phyloP scores from a whole-genome alignment of 2,888 invertebrate genomes.

The Amaurobius ferox region DNA sequence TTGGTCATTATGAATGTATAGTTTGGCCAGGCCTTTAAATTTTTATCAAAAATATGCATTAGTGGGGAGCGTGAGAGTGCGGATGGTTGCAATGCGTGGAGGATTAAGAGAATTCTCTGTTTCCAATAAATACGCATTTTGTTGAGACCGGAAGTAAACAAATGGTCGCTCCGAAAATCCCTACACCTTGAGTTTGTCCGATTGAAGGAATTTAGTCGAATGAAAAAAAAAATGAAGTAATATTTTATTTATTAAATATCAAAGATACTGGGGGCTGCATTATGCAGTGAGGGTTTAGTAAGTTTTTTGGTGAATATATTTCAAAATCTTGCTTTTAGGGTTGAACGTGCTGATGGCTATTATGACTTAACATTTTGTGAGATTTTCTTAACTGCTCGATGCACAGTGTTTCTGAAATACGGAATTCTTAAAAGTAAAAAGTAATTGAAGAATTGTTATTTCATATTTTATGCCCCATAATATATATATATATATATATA shows the following conservation, averaged over 20 bases:
- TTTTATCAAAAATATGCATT: constrained; percentile 42
- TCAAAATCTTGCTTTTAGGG: background rate
- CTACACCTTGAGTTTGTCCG: constrained; percentile 39
- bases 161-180: constrained; percentile 63
- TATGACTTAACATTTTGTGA: background rate
- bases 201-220: constrained; percentile 42
- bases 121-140: constrained; percentile 60
- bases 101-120: constrained; percentile 58
- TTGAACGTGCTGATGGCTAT: background rate
- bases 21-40: constrained; percentile 42
- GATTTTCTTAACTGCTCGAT: background rate
- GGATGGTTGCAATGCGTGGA: background rate
- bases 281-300: background rate
- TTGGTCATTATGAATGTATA: constrained; percentile 66
- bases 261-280: background rate
- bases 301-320: constrained; percentile 1
- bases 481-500: no score
- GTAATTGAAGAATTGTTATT: no score
- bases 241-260: constrained; percentile 55
- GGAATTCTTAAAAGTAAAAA: no score
- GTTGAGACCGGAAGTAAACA: constrained; percentile 62
- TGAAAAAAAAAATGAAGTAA: constrained; percentile 42
- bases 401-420: no score
- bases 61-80: background rate
- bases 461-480: no score